Conservation (phyloP, 2,888 invertebrate species). For the Dynastes hyllus region DNA sequence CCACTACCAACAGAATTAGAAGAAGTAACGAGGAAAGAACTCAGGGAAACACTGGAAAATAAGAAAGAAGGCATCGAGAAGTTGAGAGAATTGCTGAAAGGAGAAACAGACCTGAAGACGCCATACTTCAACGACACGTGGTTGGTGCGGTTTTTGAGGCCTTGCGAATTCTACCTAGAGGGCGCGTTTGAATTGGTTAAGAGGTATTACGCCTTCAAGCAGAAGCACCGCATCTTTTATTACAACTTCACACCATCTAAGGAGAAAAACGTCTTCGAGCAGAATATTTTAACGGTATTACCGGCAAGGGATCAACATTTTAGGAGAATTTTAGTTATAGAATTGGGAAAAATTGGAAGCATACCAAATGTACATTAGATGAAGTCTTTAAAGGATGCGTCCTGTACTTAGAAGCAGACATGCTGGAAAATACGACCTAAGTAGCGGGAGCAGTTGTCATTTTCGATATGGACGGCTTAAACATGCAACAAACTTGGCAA, state of each 20-base stretch:
- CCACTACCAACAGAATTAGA: conserved; percentile 77
- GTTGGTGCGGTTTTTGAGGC: conserved; percentile 87
- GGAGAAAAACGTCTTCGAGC: conserved; percentile 85
- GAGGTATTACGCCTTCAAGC: conserved; percentile 86
- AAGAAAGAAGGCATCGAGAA: conserved; percentile 75
- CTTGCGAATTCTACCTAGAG: conserved; percentile 92
- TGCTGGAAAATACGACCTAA: conserved; percentile 85
- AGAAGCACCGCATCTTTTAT: conserved; percentile 84
- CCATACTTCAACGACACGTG: conserved; percentile 86
- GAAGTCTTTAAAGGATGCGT: conserved; percentile 90
- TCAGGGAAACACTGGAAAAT: conserved; percentile 80
- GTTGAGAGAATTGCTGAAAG: conserved; percentile 78
- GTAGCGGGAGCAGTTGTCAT: conserved; percentile 86
- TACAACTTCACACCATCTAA: conserved; percentile 81
- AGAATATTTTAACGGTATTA: conserved; percentile 85
- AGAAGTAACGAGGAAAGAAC: conserved; percentile 80
- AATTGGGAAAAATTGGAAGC: conserved; percentile 90
- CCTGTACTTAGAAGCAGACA: conserved; percentile 86
- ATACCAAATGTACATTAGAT: conserved; percentile 83
- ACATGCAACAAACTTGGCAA: conserved; percentile 87
- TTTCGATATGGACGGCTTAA: conserved; percentile 90
- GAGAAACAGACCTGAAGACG: conserved; percentile 79
- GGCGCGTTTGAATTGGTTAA: conserved; percentile 86
- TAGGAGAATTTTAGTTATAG: conserved; percentile 83
- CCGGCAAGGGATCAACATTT: conserved; percentile 88